Evolutionary conservation across 2,797 vertebrate genomes (phyloP), one percentile per base, ranked within the genome.

Genomic region (Propithecus deckenii): DNA sequence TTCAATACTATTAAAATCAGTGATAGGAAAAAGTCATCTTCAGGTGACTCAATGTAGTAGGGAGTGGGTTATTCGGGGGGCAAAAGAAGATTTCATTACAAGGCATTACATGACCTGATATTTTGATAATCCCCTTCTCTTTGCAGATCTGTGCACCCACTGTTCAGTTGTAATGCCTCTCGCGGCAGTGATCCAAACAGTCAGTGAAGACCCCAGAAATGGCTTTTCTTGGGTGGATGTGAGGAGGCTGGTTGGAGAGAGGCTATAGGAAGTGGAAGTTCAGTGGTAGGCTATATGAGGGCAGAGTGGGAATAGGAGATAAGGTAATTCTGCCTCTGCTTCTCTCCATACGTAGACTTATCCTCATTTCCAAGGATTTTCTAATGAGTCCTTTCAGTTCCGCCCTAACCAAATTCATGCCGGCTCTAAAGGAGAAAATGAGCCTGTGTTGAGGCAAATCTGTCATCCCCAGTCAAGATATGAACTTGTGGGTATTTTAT

Each of bases 71-170:
- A 14, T 86, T 52, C 52, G 46, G 48, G 5, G 32, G 22, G 3
- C 1, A 25, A 92, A 50, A n/a, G 84, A 91, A 94, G 55, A 90
- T 97, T 96, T 96, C 92, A 96, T 95, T 95, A 67, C 55, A 7
- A 72, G 76, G 76, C 91, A n/a, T 95, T 91, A 63, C 61, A 87
- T 98, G 95, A 95, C 63, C 35, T 98, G 92, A 95, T 95, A 57
- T 97, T 95, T 75, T 59, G n/a, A 63, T 63, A 61, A 43, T 25
- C 7, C 2, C 75, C 94, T 93, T 78, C 92, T 97, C 71, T 96
- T 61, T 89, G 59, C 20, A 79, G 90, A 97, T 85, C 32, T 87
- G 5, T n/a, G 2, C 5, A 50, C 23, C 50, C 46, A 55, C 4
- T 65, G 14, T 61, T 92, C 35, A 48, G 13, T 61, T 20, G 30